Conservation (phyloP, 2,888 invertebrate genomes). For the Eutolmus rufibarbis region DNA sequence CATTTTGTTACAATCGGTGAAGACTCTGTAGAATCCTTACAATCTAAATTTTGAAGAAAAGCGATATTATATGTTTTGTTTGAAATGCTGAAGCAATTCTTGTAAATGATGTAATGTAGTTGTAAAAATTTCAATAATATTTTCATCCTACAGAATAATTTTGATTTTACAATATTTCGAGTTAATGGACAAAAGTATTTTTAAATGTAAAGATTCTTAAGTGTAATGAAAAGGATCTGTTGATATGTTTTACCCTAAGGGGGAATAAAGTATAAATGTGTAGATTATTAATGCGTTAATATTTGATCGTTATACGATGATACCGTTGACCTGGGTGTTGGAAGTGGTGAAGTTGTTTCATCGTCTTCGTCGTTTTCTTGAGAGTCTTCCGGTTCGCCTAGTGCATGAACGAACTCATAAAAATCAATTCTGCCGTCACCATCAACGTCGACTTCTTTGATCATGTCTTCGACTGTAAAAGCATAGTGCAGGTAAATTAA, state of each 20-base stretch:
- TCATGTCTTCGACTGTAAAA: conserved; percentile 90
- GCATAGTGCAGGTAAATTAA: background rate
- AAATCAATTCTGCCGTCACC: conserved; percentile 94
- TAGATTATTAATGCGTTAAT: conserved; percentile 24
- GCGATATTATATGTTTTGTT: background rate
- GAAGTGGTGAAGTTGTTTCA: conserved; percentile 63
- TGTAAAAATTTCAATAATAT: background rate
- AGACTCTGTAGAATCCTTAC: background rate
- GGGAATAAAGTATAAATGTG: background rate
- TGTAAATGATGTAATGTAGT: background rate
- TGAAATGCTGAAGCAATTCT: background rate
- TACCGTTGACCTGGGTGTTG: conserved; percentile 58
- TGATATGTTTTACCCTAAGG: conserved; percentile 23
- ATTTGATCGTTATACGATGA: conserved; percentile 43
- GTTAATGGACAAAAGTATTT: background rate
- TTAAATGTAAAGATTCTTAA: background rate
- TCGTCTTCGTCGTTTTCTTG: conserved; percentile 78
- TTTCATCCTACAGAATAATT: background rate
- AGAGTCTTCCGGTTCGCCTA: conserved; percentile 85
- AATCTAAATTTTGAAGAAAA: background rate
- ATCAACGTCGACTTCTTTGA: conserved; percentile 93
- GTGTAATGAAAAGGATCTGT: background rate
- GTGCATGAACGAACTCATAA: conserved; percentile 83
- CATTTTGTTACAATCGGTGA: background rate
- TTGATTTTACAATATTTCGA: background rate